phyloP scores from a whole-genome alignment of 2,797 vertebrate species.

The Aphelocoma californica region DNA sequence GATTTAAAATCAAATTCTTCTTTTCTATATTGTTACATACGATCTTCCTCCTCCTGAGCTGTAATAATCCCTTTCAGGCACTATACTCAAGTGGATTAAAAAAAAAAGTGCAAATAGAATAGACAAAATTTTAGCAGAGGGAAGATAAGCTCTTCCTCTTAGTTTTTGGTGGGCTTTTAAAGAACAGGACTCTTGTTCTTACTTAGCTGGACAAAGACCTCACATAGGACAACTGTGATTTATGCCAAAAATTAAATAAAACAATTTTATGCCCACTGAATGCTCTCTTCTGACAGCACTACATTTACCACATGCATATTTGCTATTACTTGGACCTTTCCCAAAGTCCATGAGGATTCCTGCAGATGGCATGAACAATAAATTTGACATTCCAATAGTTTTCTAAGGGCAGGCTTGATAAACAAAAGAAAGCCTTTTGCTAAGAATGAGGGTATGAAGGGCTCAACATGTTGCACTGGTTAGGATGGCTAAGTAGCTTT shows the following conservation, averaged over 20 bases:
- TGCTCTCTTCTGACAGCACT: not conserved
- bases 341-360: not conserved
- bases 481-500: not conserved
- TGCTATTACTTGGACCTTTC: not conserved
- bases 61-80: not conserved
- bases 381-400: not conserved
- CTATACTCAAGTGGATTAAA: not conserved
- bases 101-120: not conserved
- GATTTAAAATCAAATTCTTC: not conserved
- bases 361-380: not conserved
- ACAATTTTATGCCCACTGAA: not conserved
- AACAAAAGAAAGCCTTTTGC: not conserved
- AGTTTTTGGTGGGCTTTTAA: not conserved
- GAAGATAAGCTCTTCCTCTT: not conserved
- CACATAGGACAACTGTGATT: not conserved
- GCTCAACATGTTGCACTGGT: not conserved
- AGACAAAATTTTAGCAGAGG: not conserved
- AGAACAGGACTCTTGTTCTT: not conserved
- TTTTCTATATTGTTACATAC: not conserved
- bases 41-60: not conserved
- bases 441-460: not conserved
- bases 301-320: not conserved
- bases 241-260: conserved; percentile 5
- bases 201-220: not conserved
- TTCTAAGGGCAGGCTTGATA: not conserved